A percentile compares a stretch with the other conserved stretches of the same genome.
phyloP scores from a whole-genome alignment of 2,113 vertebrate species.

The Pelvicachromis taeniatus region DNA sequence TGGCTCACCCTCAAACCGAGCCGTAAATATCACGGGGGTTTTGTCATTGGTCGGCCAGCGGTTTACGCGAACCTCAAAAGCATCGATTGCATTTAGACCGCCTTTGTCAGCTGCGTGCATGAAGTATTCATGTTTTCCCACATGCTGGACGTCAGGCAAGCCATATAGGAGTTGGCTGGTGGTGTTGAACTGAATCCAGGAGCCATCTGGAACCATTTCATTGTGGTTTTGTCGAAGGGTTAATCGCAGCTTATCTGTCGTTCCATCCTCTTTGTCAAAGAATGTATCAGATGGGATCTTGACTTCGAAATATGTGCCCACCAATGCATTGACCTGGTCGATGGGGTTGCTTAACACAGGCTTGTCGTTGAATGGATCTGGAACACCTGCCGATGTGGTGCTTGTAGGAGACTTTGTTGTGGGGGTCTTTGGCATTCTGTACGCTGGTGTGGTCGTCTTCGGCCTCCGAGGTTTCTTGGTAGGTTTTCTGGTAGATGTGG shows the following conservation, averaged over 20 bases:
- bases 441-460: conserved; percentile 78
- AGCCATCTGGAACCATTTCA: conserved; percentile 81
- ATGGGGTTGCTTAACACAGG: conserved; percentile 87
- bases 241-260: conserved; percentile 90
- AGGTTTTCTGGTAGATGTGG: conserved; percentile 66
- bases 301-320: conserved; percentile 96
- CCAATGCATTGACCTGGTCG: conserved; percentile 86
- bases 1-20: conserved; percentile 83
- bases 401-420: conserved; percentile 72
- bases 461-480: conserved; percentile 79
- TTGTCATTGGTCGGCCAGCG: conserved; percentile 81
- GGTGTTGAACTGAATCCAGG: conserved; percentile 96
- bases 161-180: conserved; percentile 96
- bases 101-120: conserved; percentile 95
- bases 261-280: conserved; percentile 92
- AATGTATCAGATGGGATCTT: conserved; percentile 95
- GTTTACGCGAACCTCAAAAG: conserved; percentile 92
- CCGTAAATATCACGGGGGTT: conserved; percentile 84
- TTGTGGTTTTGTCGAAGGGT: conserved; percentile 85
- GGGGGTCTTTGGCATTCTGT: conserved; percentile 78
- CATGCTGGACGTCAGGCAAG: conserved; percentile 80
- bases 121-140: conserved; percentile 93
- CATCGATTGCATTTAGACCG: conserved; percentile 84
- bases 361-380: conserved; percentile 72
- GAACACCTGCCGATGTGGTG: conserved; percentile 69